Percentiles rank a stretch among this genome's conserved stretches.
Evolutionary conservation across 2,888 invertebrate genomes (phyloP).

Genomic region (Zelleria hepariella): DNA sequence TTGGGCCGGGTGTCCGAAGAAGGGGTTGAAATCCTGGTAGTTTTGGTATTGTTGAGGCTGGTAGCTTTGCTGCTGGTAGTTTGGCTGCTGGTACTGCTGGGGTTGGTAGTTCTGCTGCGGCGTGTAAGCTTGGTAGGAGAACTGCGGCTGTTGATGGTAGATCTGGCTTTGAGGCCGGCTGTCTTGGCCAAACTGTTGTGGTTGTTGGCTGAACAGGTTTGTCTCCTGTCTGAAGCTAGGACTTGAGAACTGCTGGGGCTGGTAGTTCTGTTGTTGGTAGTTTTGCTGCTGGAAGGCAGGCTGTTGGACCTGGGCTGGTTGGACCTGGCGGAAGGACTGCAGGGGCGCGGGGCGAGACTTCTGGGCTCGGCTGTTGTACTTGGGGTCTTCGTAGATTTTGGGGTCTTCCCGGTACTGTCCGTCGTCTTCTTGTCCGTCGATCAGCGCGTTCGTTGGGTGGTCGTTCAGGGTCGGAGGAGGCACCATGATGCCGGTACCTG

Average conservation of each 20-base stretch:
- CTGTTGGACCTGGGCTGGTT: constrained; percentile 15
- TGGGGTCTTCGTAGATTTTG: constrained; percentile 81
- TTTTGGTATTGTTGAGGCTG: constrained; percentile 34
- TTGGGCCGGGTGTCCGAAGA: constrained; percentile 78
- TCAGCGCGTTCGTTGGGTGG: constrained; percentile 59
- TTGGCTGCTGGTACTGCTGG: constrained; percentile 28
- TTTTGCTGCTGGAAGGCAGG: constrained; percentile 26
- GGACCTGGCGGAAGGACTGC: constrained; percentile 21
- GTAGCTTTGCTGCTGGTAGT: constrained; percentile 25
- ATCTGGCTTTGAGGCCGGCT: constrained; percentile 48
- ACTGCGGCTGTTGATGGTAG: constrained; percentile 56
- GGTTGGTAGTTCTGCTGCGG: constrained; percentile 33
- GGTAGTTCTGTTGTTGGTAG: constrained; percentile 18
- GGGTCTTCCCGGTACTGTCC: constrained; percentile 91
- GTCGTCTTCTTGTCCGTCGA: constrained; percentile 82
- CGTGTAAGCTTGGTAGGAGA: constrained; percentile 52
- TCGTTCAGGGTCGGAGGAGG: constrained; percentile 83
- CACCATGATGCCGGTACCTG: constrained; percentile 80
- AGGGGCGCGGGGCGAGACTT: constrained; percentile 25
- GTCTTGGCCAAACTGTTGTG: constrained; percentile 13
- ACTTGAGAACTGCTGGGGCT: constrained; percentile 17
- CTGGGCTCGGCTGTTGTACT: constrained; percentile 60
- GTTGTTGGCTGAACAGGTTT: constrained; percentile 34
- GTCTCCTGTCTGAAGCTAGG: constrained; percentile 32
- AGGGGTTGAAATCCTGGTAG: constrained; percentile 57